These are phyloP conservation scores for Euwallacea fornicatus DNA, from an alignment of 1,140 invertebrate genomes.

Conservation along the genomic window DNA sequence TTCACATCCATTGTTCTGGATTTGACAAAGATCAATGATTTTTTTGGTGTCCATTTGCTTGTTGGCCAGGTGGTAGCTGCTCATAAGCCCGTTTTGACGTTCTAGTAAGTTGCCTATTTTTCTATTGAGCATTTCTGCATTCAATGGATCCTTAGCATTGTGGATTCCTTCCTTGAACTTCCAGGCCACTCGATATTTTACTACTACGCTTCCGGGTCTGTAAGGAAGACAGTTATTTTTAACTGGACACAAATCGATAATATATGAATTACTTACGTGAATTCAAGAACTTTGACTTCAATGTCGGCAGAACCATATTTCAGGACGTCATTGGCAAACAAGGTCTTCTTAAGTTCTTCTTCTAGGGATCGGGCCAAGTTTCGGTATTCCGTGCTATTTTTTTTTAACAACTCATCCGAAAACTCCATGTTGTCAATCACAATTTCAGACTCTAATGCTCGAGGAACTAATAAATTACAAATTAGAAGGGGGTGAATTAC, in stretches of 20 bases:
- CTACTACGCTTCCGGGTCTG: slow-evolving; percentile 65
- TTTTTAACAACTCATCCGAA: slow-evolving; percentile 59
- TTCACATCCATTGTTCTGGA: slow-evolving; percentile 73
- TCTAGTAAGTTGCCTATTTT: slow-evolving; percentile 57
- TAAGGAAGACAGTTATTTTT: slow-evolving; percentile 47
- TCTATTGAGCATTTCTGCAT: slow-evolving; percentile 55
- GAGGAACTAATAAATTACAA: slow-evolving; percentile 60
- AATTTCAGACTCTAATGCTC: slow-evolving; percentile 67
- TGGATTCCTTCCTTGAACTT: slow-evolving; percentile 57
- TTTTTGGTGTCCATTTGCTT: slow-evolving; percentile 55
- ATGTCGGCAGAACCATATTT: slow-evolving; percentile 59
- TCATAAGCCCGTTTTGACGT: slow-evolving; percentile 58
- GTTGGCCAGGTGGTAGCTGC: slow-evolving; percentile 58
- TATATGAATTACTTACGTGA: slow-evolving; percentile 56
- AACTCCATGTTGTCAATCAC: slow-evolving; percentile 68
- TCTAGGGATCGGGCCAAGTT: slow-evolving; percentile 61
- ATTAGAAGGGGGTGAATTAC: background rate
- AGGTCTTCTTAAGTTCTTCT: slow-evolving; percentile 59
- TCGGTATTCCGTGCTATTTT: slow-evolving; percentile 64
- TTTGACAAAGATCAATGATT: slow-evolving; percentile 73
- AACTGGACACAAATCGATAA: background rate
- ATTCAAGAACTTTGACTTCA: slow-evolving; percentile 65
- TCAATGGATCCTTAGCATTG: slow-evolving; percentile 58
- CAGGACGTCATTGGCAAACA: slow-evolving; percentile 58
- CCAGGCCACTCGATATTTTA: slow-evolving; percentile 67